phyloP scores from a whole-genome alignment of 2,888 invertebrate genomes.

The Cybosia mesomella region DNA sequence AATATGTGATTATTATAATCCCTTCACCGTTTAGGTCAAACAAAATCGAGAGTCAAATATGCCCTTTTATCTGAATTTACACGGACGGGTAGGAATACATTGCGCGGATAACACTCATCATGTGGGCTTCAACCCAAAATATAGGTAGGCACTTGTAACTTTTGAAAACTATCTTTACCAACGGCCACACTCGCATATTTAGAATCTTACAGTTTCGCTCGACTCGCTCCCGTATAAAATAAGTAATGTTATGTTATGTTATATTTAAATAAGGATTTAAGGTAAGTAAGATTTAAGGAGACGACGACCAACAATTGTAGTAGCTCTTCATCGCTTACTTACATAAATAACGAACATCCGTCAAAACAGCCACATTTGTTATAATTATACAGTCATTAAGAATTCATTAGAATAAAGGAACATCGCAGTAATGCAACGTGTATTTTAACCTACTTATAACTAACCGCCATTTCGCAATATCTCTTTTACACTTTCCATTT shows the following conservation, averaged over 20 bases:
- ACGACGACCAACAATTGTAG: background rate
- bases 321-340: background rate
- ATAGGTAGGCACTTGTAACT: background rate
- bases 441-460: background rate
- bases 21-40: background rate
- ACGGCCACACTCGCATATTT: background rate
- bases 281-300: background rate
- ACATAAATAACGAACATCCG: background rate
- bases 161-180: background rate
- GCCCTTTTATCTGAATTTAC: background rate
- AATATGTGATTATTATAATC: background rate
- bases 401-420: slow-evolving; percentile 7
- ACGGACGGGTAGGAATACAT: background rate
- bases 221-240: background rate
- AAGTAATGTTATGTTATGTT: background rate
- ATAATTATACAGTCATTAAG: slow-evolving; percentile 1
- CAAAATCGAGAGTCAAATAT: slow-evolving; percentile 1
- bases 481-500: slow-evolving; percentile 20
- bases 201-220: background rate
- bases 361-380: background rate
- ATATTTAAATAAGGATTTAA: background rate
- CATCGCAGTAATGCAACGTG: background rate
- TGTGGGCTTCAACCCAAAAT: background rate
- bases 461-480: slow-evolving; percentile 6
- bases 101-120: background rate